phyloP scores from a whole-genome alignment of 2,113 vertebrate genomes.

The Collichthys lucidus region DNA sequence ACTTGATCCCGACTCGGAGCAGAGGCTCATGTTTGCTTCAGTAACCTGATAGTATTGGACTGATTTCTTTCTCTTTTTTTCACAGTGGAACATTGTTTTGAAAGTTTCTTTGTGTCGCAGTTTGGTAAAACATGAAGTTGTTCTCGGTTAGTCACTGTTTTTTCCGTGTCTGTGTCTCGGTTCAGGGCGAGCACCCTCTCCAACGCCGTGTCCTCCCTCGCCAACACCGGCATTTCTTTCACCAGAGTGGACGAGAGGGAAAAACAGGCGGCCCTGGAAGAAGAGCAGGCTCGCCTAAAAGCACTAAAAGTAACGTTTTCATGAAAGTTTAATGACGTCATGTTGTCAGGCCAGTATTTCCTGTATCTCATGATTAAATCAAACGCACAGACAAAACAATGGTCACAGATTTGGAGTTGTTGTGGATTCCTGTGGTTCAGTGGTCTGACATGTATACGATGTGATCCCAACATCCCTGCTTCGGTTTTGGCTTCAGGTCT shows the following conservation, averaged over 20 bases:
- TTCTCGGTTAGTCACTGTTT: neutral
- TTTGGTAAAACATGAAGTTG: too few species aligned
- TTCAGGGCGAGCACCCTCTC: slow-evolving; percentile 94
- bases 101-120: too few species aligned
- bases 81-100: neutral
- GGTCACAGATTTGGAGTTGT: neutral
- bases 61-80: neutral
- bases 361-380: neutral
- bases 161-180: slow-evolving; percentile 13
- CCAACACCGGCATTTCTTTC: slow-evolving; percentile 95
- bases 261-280: slow-evolving; percentile 94
- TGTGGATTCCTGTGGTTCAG: neutral
- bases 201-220: slow-evolving; percentile 94
- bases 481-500: neutral
- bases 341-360: neutral
- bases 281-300: slow-evolving; percentile 94
- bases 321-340: neutral
- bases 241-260: slow-evolving; percentile 97
- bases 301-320: slow-evolving; percentile 89
- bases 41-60: slow-evolving; percentile 12
- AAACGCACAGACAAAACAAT: neutral
- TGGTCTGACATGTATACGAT: neutral
- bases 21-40: slow-evolving; percentile 15
- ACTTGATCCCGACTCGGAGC: neutral
- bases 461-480: neutral